A percentile compares a stretch with the other conserved stretches of the same genome.
phyloP scores from a whole-genome alignment of 1,140 invertebrate species.

The Temnothorax curvispinosus region DNA sequence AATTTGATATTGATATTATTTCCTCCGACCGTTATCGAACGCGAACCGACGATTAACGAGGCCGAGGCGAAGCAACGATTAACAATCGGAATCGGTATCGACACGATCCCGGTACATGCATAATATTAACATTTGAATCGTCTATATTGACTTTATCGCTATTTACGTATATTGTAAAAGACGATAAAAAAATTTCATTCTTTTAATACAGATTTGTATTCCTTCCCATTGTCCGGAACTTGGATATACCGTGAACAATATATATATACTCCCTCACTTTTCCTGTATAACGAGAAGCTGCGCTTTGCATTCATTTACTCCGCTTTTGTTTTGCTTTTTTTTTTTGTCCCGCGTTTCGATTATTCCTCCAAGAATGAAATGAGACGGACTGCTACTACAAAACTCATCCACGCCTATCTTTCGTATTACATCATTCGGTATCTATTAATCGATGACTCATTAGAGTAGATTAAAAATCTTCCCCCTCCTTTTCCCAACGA shows the following conservation, averaged over 20 bases:
- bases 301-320: background rate
- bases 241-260: background rate
- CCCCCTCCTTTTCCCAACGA: too few species aligned
- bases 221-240: background rate
- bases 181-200: background rate
- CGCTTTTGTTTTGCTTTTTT: background rate
- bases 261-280: background rate
- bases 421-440: background rate
- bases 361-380: background rate
- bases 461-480: too few species aligned
- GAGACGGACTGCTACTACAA: background rate
- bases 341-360: background rate
- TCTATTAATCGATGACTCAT: background rate
- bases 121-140: background rate
- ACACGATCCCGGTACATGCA: background rate
- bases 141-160: background rate
- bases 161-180: background rate
- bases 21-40: background rate
- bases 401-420: background rate
- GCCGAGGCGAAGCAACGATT: background rate
- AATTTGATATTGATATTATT: background rate
- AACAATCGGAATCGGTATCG: background rate
- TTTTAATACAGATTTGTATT: background rate
- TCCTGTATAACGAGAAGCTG: background rate
- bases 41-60: background rate